Percentiles rank a stretch among this genome's conserved stretches.
phyloP scores from a whole-genome alignment of 2,113 vertebrate genomes.

The Oncorhynchus clarkii region DNA sequence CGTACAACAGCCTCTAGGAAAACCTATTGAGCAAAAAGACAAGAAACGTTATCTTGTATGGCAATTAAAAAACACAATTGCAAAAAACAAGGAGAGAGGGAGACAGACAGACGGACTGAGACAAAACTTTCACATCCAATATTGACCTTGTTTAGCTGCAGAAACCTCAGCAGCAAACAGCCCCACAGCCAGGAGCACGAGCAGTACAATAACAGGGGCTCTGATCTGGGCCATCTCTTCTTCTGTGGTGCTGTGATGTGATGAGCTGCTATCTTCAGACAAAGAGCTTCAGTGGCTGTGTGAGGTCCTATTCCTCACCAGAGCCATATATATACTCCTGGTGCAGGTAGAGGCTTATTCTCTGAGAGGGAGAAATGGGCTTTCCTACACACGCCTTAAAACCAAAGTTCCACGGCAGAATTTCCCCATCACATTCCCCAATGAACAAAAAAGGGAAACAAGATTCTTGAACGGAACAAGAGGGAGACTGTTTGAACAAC shows the following conservation, averaged over 20 bases:
- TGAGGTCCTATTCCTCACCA: not conserved
- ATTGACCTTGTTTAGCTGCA: slow-evolving; percentile 37
- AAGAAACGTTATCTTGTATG: no score
- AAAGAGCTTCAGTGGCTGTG: slow-evolving; percentile 15
- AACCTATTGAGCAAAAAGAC: no score
- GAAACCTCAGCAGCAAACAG: slow-evolving; percentile 29
- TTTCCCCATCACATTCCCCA: not conserved
- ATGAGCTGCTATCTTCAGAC: slow-evolving; percentile 25
- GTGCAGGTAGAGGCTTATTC: slow-evolving; percentile 4
- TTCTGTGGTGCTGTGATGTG: slow-evolving; percentile 9
- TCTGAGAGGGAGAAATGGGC: no score
- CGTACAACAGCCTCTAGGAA: no score
- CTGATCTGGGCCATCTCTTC: slow-evolving; percentile 55
- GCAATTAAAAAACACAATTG: no score
- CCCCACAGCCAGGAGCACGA: slow-evolving; percentile 40
- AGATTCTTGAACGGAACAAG: not conserved
- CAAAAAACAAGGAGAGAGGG: no score
- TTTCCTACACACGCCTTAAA: no score
- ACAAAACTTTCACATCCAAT: not conserved
- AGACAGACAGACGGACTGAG: not conserved
- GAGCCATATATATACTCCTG: slow-evolving; percentile 12
- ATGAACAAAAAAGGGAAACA: not conserved
- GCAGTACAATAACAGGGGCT: slow-evolving; percentile 6
- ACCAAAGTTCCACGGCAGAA: no score
- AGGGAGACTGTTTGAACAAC: not conserved